phyloP scores from a whole-genome alignment of 2,797 vertebrate genomes.

The Esox masquinongy region DNA sequence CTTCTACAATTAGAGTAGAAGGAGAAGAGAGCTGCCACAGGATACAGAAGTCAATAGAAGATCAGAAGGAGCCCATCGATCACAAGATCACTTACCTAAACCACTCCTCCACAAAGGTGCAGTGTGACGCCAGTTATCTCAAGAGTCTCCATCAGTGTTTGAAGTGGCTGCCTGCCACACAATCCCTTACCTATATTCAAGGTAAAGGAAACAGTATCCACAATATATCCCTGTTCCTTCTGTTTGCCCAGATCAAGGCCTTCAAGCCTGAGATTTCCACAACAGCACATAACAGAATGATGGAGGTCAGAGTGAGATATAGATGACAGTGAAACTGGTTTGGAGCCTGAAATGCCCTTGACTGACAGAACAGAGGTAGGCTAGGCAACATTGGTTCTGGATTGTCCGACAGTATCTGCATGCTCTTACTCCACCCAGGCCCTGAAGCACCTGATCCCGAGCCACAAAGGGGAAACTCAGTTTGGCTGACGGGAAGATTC shows the following conservation, averaged over 20 bases:
- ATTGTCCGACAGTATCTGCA: constrained; percentile 19
- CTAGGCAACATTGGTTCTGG: constrained; percentile 51
- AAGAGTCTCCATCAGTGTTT: constrained; percentile 32
- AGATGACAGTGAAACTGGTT: constrained; percentile 53
- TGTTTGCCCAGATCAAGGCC: constrained; percentile 46
- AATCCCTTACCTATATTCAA: constrained; percentile 3
- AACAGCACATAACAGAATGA: constrained; percentile 52
- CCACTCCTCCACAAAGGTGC: constrained; percentile 59
- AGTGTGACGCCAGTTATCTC: constrained; percentile 31
- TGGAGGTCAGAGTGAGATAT: constrained; percentile 56
- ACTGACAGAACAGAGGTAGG: constrained; percentile 51
- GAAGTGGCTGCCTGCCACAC: constrained; percentile 40
- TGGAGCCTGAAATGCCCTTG: constrained; percentile 51
- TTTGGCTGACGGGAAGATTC: not conserved
- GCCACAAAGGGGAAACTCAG: not conserved
- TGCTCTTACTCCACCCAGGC: constrained; percentile 5
- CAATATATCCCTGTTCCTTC: constrained; percentile 27
- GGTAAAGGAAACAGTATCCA: constrained; percentile 39
- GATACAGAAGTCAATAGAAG: constrained; percentile 46
- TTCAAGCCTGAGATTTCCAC: constrained; percentile 61
- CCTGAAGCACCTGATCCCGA: not conserved
- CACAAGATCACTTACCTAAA: constrained; percentile 50
- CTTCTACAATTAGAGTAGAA: constrained; percentile 37
- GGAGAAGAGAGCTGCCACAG: constrained; percentile 58
- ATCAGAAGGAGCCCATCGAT: constrained; percentile 46